Conservation (phyloP, 2,113 vertebrate species). For the Bothrops jararaca region DNA sequence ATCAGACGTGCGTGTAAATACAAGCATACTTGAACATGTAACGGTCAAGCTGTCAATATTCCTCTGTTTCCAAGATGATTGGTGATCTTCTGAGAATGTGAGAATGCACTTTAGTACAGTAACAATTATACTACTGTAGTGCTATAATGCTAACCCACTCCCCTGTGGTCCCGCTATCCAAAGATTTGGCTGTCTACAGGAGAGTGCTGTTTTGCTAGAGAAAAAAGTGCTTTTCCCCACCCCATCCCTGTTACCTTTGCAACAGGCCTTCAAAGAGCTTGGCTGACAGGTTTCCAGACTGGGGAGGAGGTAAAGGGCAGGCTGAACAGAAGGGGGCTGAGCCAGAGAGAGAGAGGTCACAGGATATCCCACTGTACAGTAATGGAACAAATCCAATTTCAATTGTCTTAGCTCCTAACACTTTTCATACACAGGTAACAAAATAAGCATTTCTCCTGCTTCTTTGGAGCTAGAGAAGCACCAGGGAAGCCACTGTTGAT, state of each 20-base stretch:
- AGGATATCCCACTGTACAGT: background rate
- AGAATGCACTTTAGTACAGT: background rate
- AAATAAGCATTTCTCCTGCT: background rate
- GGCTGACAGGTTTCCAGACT: background rate
- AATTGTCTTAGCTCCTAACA: background rate
- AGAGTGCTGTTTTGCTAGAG: background rate
- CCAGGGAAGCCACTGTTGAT: background rate
- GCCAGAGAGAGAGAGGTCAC: background rate
- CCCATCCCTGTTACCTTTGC: background rate
- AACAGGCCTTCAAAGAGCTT: background rate
- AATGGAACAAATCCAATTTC: background rate
- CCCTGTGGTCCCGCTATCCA: background rate
- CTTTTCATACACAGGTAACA: background rate
- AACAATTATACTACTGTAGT: background rate
- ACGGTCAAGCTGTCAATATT: background rate
- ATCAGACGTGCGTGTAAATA: background rate
- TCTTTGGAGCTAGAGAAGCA: background rate
- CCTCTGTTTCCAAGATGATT: background rate
- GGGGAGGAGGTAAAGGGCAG: background rate
- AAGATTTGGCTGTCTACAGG: background rate
- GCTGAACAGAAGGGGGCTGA: background rate
- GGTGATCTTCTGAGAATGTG: background rate
- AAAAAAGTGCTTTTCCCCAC: background rate
- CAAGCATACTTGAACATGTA: background rate
- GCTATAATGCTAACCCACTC: background rate